These are phyloP conservation scores for Leucoptera coffeella DNA, from an alignment of 2,888 invertebrate species.

Conservation along the genomic window DNA sequence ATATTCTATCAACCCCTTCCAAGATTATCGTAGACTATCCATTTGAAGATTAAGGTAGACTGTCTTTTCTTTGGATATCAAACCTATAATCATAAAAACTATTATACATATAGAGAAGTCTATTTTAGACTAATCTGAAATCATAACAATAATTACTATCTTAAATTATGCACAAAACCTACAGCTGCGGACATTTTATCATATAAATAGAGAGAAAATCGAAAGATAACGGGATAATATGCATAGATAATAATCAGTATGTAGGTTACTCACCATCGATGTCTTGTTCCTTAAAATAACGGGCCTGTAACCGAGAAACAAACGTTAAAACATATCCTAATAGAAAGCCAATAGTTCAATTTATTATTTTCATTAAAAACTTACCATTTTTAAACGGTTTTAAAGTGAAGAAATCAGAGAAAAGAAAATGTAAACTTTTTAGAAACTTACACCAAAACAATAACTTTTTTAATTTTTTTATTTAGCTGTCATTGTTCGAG, in stretches of 20 bases:
- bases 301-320: conserved; percentile 60
- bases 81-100: too few relatives aligned
- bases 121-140: too few relatives aligned
- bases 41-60: too few relatives aligned
- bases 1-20: too few relatives aligned
- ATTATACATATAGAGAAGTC: too few relatives aligned
- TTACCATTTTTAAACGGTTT: neutral
- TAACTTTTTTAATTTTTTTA: neutral
- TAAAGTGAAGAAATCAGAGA: neutral
- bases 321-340: neutral
- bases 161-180: too few relatives aligned
- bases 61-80: too few relatives aligned
- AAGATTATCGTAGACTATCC: too few relatives aligned
- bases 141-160: too few relatives aligned
- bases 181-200: too few relatives aligned
- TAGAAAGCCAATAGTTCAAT: neutral
- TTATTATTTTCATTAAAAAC: neutral
- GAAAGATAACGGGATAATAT: conserved; percentile 4
- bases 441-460: neutral
- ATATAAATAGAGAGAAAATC: too few relatives aligned
- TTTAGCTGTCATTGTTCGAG: neutral
- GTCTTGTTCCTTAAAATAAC: conserved; percentile 90
- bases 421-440: neutral
- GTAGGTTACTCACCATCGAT: conserved; percentile 73
- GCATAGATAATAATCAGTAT: conserved; percentile 7